Evolutionary conservation across 2,888 invertebrate species (phyloP).

Genomic region (Eremobia ochroleuca): DNA sequence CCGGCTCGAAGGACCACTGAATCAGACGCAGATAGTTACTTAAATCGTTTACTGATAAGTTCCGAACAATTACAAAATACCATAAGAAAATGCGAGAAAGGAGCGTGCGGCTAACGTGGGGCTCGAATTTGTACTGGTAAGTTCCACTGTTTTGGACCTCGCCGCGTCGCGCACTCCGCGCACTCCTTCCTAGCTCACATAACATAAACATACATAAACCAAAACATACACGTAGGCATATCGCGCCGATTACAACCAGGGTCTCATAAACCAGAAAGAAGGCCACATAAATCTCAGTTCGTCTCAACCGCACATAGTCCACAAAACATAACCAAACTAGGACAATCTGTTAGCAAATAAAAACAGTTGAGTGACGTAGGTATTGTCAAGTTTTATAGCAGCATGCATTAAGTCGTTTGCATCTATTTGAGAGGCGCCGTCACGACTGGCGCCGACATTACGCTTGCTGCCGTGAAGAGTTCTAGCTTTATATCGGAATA

Average conservation of each 20-base stretch:
- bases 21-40: not conserved
- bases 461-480: constrained; percentile 48
- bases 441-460: constrained; percentile 64
- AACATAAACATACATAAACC: too few relatives aligned
- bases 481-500: constrained; percentile 48
- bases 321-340: constrained; percentile 17
- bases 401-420: constrained; percentile 67
- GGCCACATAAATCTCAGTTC: not conserved
- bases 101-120: too few relatives aligned
- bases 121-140: too few relatives aligned
- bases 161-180: too few relatives aligned
- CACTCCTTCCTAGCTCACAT: too few relatives aligned
- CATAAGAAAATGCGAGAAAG: too few relatives aligned
- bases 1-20: not conserved
- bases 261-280: not conserved
- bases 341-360: constrained; percentile 60
- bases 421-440: constrained; percentile 66
- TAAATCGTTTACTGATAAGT: too few relatives aligned
- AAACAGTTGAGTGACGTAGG: constrained; percentile 54
- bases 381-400: constrained; percentile 66
- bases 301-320: not conserved
- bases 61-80: too few relatives aligned
- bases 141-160: too few relatives aligned
- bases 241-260: constrained; percentile 1
- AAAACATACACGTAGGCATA: too few relatives aligned